Conservation (phyloP, 35 echinoderm and acorn worm species). For the Hemicentrotus pulcherrimus region DNA sequence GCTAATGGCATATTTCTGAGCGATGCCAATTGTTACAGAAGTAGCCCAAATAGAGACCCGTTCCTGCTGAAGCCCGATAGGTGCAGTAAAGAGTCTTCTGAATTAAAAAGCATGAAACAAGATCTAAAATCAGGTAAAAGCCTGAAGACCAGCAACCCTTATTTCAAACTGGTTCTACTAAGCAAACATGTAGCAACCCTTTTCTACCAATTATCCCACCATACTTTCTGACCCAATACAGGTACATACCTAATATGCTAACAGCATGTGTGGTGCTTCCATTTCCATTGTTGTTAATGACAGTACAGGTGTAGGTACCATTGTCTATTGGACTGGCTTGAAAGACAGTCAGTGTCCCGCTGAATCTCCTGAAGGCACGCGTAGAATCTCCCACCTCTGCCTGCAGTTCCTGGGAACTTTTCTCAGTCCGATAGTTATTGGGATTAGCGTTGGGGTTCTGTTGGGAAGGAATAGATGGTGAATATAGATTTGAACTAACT, state of each 20-base stretch:
- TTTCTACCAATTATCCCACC: no score
- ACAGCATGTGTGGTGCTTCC: neutral
- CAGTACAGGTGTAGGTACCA: constrained; percentile 69
- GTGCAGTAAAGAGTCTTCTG: no score
- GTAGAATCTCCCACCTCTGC: neutral
- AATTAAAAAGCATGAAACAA: no score
- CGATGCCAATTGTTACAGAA: no score
- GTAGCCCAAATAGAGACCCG: no score
- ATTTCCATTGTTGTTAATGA: constrained; percentile 57
- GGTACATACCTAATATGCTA: neutral
- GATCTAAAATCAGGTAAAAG: no score
- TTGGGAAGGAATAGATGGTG: neutral
- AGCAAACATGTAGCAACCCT: no score
- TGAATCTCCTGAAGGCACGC: constrained; percentile 43
- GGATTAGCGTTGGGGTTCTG: neutral
- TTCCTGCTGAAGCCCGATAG: no score
- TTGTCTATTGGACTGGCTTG: constrained; percentile 61
- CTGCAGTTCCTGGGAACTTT: constrained; percentile 30
- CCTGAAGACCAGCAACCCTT: no score
- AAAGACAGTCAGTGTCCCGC: constrained; percentile 28
- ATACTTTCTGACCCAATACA: neutral
- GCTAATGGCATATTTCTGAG: no score
- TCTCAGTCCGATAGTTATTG: neutral
- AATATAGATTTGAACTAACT: neutral
- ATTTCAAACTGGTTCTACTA: no score